Base-by-base conservation (phyloP, 2,113 vertebrate species). In the Lophura nycthemera region DNA sequence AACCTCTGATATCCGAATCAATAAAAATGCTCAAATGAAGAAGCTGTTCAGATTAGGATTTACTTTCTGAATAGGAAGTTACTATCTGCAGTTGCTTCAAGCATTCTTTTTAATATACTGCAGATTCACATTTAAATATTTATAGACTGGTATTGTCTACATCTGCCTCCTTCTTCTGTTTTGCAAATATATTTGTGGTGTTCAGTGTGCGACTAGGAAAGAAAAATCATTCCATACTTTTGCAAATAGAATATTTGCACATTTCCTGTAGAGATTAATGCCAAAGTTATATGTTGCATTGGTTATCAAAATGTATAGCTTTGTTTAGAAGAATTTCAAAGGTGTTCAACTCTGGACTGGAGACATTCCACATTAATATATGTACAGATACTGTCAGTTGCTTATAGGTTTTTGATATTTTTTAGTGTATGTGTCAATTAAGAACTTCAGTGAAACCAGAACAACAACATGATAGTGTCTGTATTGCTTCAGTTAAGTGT, bases 211-310 rank as follows among this genome's bases (percentile, higher is more conserved):
- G n/a, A 80, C 43, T 77, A 56, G 59, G 56, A 82, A 90, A 88
- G 83, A 67, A 71, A 94, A 94, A 94, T 79, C 64, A 93, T 95
- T 89, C 90, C 64, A 42, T 14, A 85, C 54, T 43, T 52, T 21
- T 71, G 63, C 24, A 92, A 34, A 73, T 34, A 80, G 61, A 40
- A 17, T n/a, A 8, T 11, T 67, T 80, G 18, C 14, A 50, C 4
- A 10, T 52, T 42, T 87, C 7, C 22, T 36, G 18, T 45, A 38
- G 16, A 38, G 34, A 52, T 36, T 52, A 71, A 52, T 52, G n/a
- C 22, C 48, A 71, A 22, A 30, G 5, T 7, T n/a, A 2, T 13
- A 25, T 4, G 22, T 24, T 42, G 16, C 5, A 3, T 56, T 50
- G 6, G 12, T 63, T 64, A 27, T 4, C 7, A 75, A 63, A n/a